Evolutionary conservation across 2,888 invertebrate species (phyloP), one percentile per base, ranked within the genome.

Genomic region (Leptopilina myrica): DNA sequence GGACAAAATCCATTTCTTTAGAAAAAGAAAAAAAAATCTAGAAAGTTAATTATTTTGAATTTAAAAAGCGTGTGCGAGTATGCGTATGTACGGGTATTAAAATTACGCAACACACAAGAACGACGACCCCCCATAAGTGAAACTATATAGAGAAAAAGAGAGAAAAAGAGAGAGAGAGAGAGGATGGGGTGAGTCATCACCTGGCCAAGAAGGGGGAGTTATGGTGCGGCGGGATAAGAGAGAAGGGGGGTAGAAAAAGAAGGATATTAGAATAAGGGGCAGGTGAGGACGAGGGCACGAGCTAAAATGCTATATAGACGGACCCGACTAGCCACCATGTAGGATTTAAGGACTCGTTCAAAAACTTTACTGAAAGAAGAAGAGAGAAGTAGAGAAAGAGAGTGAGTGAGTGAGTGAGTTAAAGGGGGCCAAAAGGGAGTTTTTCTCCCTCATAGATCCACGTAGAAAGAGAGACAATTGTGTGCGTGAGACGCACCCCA

Each of bases 171-270:
- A 11, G 5, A 2, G 5, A 33, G 33, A 43, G 43, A 49, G 49
- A 11, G 49, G 84, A 83, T 85, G 86, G 89, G 89, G 87, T 90
- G 90, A 91, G 87, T 91, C 91, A 90, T 90, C 91, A 90, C 90
- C 90, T 91, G 90, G 90, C 88, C 84, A 65, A 40, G 62, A 49
- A 49, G 73, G 78, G 85, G 80, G 81, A 83, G 84, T 83, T 77
- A 79, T 76, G 69, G 69, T 62, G 56, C 76, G 78, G 79, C 77
- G 76, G 49, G 84, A 83, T 85, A 76, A 85, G 89, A 89, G 87
- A 89, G 90, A 91, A 87, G 73, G 78, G 84, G 85, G 80, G 81
- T 76, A 79, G 78, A 81, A 76, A 79, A 80, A 81, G 81, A 79
- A 79, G 81, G 83, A 81, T 80, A 79, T 78, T 80, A 80, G 66